Conservation (phyloP, 1,140 invertebrate genomes). For the Scaptodrosophila lebanonensis region DNA sequence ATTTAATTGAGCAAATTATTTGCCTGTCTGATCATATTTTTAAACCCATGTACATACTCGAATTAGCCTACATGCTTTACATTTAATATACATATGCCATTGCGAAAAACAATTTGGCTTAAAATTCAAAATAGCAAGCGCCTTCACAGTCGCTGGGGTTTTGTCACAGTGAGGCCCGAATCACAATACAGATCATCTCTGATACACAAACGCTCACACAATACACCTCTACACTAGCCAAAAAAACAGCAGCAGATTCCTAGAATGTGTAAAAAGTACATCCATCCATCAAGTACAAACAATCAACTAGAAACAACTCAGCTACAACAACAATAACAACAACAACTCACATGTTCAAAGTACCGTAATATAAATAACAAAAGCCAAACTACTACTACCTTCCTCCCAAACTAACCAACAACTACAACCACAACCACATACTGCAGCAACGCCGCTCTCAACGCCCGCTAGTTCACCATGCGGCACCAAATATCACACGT, state of each 20-base stretch:
- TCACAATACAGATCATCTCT: not conserved
- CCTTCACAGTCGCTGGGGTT: no score
- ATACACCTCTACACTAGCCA: no score
- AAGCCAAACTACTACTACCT: slow-evolving; percentile 75
- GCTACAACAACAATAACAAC: slow-evolving; percentile 31
- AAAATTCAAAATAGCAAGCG: no score
- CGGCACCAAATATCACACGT: slow-evolving; percentile 73
- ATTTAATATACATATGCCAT: no score
- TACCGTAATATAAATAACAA: slow-evolving; percentile 76
- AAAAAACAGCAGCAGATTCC: slow-evolving; percentile 58
- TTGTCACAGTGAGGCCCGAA: no score
- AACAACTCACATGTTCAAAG: slow-evolving; percentile 65
- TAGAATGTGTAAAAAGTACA: slow-evolving; percentile 67
- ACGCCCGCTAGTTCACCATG: slow-evolving; percentile 72
- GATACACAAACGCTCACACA: not conserved
- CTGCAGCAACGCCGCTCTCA: slow-evolving; percentile 71
- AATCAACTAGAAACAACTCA: slow-evolving; percentile 32
- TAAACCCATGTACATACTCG: no score
- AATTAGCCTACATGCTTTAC: no score
- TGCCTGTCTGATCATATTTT: no score
- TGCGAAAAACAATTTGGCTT: no score
- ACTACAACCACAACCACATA: slow-evolving; percentile 43
- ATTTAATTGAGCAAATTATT: no score
- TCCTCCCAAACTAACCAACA: slow-evolving; percentile 46
- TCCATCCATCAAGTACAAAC: slow-evolving; percentile 38